phyloP scores from a whole-genome alignment of 2,888 invertebrate genomes.

The Zelleria hepariella region DNA sequence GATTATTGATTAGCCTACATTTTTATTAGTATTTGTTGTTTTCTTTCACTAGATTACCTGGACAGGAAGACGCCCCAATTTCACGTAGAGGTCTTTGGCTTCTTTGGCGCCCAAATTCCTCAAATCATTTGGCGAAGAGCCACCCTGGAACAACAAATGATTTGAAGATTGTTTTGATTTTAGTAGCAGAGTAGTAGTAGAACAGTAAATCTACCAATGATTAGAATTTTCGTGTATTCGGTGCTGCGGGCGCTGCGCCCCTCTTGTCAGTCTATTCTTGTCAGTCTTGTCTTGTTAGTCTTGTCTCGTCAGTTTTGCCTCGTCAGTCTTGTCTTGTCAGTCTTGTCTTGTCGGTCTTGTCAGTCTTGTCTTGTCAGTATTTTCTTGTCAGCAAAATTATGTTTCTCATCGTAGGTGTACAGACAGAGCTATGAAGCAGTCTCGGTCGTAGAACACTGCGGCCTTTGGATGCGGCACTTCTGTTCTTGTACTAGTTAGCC shows the following conservation, averaged over 20 bases:
- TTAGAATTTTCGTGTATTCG: too few species aligned
- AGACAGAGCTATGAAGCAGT: constrained; percentile 88
- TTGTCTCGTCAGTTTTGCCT: too few species aligned
- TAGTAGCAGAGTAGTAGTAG: neutral
- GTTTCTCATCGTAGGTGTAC: constrained; percentile 83
- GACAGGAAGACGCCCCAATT: constrained; percentile 62
- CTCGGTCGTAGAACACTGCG: constrained; percentile 83
- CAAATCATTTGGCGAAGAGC: constrained; percentile 81
- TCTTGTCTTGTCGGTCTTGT: too few species aligned
- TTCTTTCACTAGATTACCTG: constrained; percentile 36
- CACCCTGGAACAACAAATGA: constrained; percentile 71
- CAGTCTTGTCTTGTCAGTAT: too few species aligned
- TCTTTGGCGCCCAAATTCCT: constrained; percentile 78
- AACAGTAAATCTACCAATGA: too few species aligned
- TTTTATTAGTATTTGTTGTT: neutral
- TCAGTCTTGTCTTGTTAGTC: too few species aligned
- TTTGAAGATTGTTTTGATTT: neutral
- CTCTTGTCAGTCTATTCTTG: too few species aligned
- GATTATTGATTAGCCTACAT: neutral
- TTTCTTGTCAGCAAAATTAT: too few species aligned
- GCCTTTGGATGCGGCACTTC: constrained; percentile 77
- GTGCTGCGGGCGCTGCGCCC: too few species aligned
- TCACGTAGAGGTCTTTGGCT: constrained; percentile 69
- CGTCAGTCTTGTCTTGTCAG: too few species aligned
- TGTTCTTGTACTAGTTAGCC: too few species aligned